Evolutionary conservation across 2,797 vertebrate species (phyloP).

Genomic region (Urocyon cinereoargenteus): DNA sequence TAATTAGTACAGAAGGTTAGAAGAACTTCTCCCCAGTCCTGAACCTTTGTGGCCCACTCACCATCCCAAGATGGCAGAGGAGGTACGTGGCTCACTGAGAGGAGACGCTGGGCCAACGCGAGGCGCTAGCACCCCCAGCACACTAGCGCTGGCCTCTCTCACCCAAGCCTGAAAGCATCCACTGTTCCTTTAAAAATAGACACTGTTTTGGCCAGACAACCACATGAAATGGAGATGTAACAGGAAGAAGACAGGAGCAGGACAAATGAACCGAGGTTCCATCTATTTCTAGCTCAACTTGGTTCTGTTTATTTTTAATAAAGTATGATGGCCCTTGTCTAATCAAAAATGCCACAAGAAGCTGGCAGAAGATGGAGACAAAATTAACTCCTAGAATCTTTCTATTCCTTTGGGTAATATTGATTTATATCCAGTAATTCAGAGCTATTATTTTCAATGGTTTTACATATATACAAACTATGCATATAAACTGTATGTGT

Average conservation of each 20-base stretch:
- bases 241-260: constrained; percentile 59
- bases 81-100: background rate
- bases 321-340: constrained; percentile 4
- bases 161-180: background rate
- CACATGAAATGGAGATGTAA: background rate
- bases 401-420: background rate
- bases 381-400: background rate
- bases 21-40: background rate
- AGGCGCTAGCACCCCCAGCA: background rate
- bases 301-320: constrained; percentile 69
- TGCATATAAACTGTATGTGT: fast-evolving
- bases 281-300: background rate
- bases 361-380: background rate
- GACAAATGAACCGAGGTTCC: background rate
- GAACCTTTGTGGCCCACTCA: fast-evolving
- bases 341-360: constrained; percentile 43
- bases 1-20: background rate
- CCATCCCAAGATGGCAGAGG: background rate
- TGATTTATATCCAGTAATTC: background rate
- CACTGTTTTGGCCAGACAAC: constrained; percentile 50
- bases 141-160: background rate
- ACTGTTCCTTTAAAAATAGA: constrained; percentile 68
- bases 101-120: background rate
- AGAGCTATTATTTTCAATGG: background rate
- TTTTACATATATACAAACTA: background rate